Percentiles rank a stretch among this genome's conserved stretches.
Evolutionary conservation across 2,797 vertebrate genomes (phyloP).

Genomic region (Schizopygopsis pylzovi): DNA sequence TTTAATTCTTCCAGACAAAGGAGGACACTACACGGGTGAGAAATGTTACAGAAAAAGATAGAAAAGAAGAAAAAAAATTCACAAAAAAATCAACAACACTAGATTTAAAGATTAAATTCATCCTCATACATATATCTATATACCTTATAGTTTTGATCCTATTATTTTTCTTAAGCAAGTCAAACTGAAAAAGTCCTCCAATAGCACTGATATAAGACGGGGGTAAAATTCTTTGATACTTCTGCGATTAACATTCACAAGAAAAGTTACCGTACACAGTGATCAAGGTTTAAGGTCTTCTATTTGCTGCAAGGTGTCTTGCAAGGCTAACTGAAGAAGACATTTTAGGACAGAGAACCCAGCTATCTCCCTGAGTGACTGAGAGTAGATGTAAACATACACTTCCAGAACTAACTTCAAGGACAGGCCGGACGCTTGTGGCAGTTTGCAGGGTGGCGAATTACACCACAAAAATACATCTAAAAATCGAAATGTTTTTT

Average conservation of each 20-base stretch:
- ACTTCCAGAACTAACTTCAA: slow-evolving; percentile 56
- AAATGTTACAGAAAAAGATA: slow-evolving; percentile 68
- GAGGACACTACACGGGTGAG: slow-evolving; percentile 67
- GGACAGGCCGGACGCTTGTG: slow-evolving; percentile 16
- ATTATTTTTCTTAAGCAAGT: slow-evolving; percentile 69
- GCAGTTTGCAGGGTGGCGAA: slow-evolving; percentile 54
- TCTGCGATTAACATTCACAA: slow-evolving; percentile 86
- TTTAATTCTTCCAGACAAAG: slow-evolving; percentile 87
- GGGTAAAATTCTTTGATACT: slow-evolving; percentile 79
- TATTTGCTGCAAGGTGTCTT: slow-evolving; percentile 77
- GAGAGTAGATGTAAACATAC: slow-evolving; percentile 66
- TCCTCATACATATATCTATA: slow-evolving; percentile 65
- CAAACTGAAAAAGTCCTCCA: slow-evolving; percentile 69
- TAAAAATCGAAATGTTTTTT: slow-evolving; percentile 43
- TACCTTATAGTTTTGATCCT: slow-evolving; percentile 65
- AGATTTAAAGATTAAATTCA: slow-evolving; percentile 75
- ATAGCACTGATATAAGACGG: slow-evolving; percentile 71
- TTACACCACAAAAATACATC: slow-evolving; percentile 57
- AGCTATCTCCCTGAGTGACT: slow-evolving; percentile 84
- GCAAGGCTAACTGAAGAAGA: slow-evolving; percentile 74
- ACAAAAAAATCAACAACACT: slow-evolving; percentile 75
- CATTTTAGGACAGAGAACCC: slow-evolving; percentile 78
- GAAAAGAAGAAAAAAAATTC: slow-evolving; percentile 73
- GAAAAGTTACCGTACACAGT: slow-evolving; percentile 85
- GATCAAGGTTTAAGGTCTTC: slow-evolving; percentile 84